Percentiles rank a stretch among this genome's conserved stretches.
These are phyloP conservation scores for Sebastes alutus DNA, from an alignment of 2,797 vertebrate species.

Conservation along the genomic window DNA sequence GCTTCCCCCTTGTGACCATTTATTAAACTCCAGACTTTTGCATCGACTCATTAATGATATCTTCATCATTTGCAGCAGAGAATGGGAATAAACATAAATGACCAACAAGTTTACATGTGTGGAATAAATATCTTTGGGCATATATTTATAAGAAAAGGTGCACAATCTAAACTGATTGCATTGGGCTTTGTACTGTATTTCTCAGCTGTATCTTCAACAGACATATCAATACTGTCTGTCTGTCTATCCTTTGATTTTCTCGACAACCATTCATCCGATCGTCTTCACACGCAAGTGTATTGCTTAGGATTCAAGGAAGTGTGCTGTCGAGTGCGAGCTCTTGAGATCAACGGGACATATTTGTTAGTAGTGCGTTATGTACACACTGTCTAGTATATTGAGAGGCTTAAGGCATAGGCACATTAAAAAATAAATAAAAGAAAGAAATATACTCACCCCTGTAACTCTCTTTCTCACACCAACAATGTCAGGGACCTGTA, in stretches of 20 bases:
- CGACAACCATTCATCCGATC: too few relatives aligned
- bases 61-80: not conserved
- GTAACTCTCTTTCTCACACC: too few relatives aligned
- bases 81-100: not conserved
- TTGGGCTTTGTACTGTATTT: not conserved
- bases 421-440: too few relatives aligned
- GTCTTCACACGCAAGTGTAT: too few relatives aligned
- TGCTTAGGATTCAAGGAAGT: too few relatives aligned
- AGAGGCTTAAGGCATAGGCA: too few relatives aligned
- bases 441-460: too few relatives aligned
- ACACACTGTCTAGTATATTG: not conserved
- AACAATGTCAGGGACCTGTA: too few relatives aligned
- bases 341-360: not conserved
- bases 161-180: not conserved
- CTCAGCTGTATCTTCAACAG: not conserved
- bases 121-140: not conserved
- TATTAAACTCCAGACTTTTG: constrained; percentile 52
- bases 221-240: not conserved
- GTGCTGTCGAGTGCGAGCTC: accelerated
- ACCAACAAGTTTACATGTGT: not conserved
- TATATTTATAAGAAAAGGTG: not conserved
- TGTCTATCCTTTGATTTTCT: too few relatives aligned
- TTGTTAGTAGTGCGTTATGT: not conserved
- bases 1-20: constrained; percentile 68
- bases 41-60: not conserved